Percentiles rank a stretch among this genome's conserved stretches.
phyloP scores from a whole-genome alignment of 2,888 invertebrate species.

The Conus canariensis region DNA sequence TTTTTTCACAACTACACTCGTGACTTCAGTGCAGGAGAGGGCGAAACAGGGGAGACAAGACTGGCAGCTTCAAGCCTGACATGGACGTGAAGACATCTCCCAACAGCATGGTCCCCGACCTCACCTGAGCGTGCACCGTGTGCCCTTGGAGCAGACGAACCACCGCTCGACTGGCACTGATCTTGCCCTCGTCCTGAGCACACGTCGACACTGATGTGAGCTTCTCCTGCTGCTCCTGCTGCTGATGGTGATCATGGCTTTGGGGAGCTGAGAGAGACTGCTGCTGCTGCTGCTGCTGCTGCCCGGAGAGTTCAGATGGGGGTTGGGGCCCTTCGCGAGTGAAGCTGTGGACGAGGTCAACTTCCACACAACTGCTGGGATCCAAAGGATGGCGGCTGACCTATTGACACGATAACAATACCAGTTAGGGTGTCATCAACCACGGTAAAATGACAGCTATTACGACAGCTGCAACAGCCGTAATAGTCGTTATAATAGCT shows the following conservation, averaged over 20 bases:
- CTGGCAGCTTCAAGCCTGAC: not conserved
- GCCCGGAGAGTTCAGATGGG: not conserved
- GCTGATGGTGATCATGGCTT: not conserved
- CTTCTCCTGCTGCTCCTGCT: not conserved
- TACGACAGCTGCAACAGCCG: not conserved
- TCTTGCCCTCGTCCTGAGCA: not conserved
- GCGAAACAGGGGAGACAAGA: not conserved
- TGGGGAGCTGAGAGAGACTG: not conserved
- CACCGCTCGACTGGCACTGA: not conserved
- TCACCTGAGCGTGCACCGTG: constrained; percentile 14
- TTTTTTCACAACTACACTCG: no score
- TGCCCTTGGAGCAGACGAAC: constrained; percentile 1
- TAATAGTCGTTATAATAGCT: not conserved
- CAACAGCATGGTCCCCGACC: not conserved
- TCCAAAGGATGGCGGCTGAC: not conserved
- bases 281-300: not conserved
- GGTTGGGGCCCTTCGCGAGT: not conserved
- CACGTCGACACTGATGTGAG: not conserved
- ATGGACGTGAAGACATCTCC: constrained; percentile 14
- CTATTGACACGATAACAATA: not conserved
- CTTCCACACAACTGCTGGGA: not conserved
- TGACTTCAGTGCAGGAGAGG: not conserved
- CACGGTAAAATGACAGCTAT: no score
- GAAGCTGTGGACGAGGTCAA: constrained; percentile 6
- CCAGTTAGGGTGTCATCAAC: not conserved